Percentiles rank a stretch among this genome's conserved stretches.
phyloP scores from a whole-genome alignment of 1,140 invertebrate genomes.

The Hestina assimilis region DNA sequence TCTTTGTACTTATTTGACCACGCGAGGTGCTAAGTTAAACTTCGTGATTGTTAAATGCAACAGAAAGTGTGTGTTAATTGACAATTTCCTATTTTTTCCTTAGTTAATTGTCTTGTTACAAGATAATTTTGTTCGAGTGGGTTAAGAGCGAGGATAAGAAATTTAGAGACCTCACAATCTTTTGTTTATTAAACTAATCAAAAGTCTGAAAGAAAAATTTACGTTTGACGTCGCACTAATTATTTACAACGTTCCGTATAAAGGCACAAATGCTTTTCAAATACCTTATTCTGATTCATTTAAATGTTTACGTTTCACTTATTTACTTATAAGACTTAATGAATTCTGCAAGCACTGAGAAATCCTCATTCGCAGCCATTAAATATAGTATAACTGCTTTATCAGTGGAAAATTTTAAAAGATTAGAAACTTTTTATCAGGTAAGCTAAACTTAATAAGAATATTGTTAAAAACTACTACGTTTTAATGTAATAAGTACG shows the following conservation, averaged over 20 bases:
- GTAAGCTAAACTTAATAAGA: not conserved
- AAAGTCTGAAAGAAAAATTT: not conserved
- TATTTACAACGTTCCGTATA: constrained; percentile 16
- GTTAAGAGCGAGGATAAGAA: not conserved
- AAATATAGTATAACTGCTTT: constrained; percentile 12
- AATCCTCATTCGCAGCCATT: constrained; percentile 13
- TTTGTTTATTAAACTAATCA: not conserved
- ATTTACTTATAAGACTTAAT: constrained; percentile 15
- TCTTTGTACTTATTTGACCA: constrained; percentile 9
- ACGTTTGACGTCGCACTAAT: not conserved
- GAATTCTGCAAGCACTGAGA: constrained; percentile 11
- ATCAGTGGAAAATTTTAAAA: constrained; percentile 3
- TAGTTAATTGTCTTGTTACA: constrained; percentile 29
- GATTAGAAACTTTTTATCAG: not conserved
- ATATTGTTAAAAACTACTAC: not conserved
- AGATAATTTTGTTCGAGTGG: constrained; percentile 14
- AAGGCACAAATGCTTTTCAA: constrained; percentile 13
- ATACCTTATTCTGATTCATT: constrained; percentile 19
- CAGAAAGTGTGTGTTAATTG: constrained; percentile 60
- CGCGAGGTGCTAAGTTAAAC: constrained; percentile 56
- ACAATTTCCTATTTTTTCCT: constrained; percentile 44
- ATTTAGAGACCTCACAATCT: not conserved
- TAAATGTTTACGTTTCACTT: constrained; percentile 10
- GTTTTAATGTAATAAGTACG: not conserved
- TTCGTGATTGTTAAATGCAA: constrained; percentile 61